phyloP scores from a whole-genome alignment of 1,140 invertebrate species.

The Leptoteleia sp. region DNA sequence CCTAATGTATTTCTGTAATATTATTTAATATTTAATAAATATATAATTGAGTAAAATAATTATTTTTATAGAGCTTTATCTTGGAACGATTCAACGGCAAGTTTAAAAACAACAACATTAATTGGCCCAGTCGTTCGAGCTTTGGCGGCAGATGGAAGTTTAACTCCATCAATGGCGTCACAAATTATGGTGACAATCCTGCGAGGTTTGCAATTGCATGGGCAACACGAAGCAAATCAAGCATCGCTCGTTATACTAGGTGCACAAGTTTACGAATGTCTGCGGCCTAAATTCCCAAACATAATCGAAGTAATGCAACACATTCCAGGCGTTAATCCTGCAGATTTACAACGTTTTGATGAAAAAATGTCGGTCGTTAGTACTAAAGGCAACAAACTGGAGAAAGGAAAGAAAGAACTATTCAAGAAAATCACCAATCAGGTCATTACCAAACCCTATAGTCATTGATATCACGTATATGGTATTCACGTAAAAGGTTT shows the following conservation, averaged over 20 bases:
- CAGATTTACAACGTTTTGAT: constrained; percentile 90
- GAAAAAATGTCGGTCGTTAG: constrained; percentile 88
- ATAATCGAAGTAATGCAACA: constrained; percentile 86
- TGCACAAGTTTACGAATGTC: constrained; percentile 89
- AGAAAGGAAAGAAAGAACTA: constrained; percentile 93
- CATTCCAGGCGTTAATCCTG: constrained; percentile 88
- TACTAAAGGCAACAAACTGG: constrained; percentile 88
- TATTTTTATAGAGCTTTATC: constrained; percentile 84
- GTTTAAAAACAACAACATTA: constrained; percentile 87
- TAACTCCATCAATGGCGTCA: constrained; percentile 85
- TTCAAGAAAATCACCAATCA: constrained; percentile 93
- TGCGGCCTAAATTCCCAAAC: constrained; percentile 88
- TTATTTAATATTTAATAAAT: too few species aligned
- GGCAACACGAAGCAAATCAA: constrained; percentile 92
- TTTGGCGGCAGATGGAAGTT: constrained; percentile 82
- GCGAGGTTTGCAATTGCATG: constrained; percentile 89
- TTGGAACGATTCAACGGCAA: constrained; percentile 92
- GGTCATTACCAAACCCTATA: constrained; percentile 79
- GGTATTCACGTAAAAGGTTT: too few species aligned
- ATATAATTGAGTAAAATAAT: too few species aligned
- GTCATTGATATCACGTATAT: too few species aligned
- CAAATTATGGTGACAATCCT: constrained; percentile 88
- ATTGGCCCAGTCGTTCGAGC: constrained; percentile 85
- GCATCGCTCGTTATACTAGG: constrained; percentile 86
- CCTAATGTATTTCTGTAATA: too few species aligned